Conservation (phyloP, 2,888 invertebrate genomes). For the Noctua janthe region DNA sequence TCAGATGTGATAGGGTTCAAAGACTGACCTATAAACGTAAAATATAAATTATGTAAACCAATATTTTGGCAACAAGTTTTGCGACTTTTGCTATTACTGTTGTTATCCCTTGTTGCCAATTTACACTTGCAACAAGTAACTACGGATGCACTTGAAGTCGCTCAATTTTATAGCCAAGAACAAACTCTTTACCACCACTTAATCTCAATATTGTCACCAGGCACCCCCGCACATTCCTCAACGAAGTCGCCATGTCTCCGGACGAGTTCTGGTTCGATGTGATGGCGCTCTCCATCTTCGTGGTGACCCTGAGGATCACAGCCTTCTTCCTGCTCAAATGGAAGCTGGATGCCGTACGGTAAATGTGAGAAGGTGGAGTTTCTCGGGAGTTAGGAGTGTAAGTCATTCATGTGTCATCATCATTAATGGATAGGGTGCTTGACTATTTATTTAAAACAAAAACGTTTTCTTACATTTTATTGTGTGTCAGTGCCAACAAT, state of each 20-base stretch:
- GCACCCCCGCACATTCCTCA: slow-evolving; percentile 94
- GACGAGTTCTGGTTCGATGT: slow-evolving; percentile 96
- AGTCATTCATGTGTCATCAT: slow-evolving; percentile 29
- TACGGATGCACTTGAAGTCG: background rate
- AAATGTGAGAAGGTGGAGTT: slow-evolving; percentile 63
- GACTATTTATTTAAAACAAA: background rate
- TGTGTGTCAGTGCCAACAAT: background rate
- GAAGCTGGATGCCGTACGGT: slow-evolving; percentile 93
- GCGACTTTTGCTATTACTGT: background rate
- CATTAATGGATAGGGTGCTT: background rate
- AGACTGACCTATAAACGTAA: background rate
- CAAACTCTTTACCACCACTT: background rate
- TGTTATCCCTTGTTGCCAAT: background rate
- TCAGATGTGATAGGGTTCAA: background rate
- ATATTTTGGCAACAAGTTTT: background rate
- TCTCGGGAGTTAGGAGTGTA: slow-evolving; percentile 3
- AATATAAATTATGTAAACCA: background rate
- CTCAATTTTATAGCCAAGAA: background rate
- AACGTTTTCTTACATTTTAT: background rate
- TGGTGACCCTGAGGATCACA: slow-evolving; percentile 91
- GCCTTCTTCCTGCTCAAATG: slow-evolving; percentile 94
- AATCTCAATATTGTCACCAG: slow-evolving; percentile 78
- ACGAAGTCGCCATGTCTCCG: slow-evolving; percentile 94
- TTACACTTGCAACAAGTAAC: background rate
- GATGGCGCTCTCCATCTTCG: slow-evolving; percentile 92